phyloP scores from a whole-genome alignment of 2,113 vertebrate species.

The Nansenia antarctica region DNA sequence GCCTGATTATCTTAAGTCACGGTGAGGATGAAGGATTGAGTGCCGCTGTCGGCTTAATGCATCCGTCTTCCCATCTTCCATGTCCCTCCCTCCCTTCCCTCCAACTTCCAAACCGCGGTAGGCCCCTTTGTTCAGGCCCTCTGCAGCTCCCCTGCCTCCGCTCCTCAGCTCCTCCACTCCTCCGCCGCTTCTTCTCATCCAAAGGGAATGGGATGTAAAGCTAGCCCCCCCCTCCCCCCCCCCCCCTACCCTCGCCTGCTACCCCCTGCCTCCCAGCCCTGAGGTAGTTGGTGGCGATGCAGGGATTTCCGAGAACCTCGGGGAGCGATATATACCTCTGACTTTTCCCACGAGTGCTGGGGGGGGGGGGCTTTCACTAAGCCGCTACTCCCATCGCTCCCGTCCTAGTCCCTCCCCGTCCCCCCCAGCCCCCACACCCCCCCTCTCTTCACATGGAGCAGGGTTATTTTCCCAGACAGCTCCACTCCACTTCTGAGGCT shows the following conservation, averaged over 20 bases:
- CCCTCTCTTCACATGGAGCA: constrained; percentile 33
- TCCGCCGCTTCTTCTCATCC: constrained; percentile 2
- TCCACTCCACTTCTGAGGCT: constrained; percentile 45
- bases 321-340: constrained; percentile 32
- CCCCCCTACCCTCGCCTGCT: neutral
- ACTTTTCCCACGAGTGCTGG: constrained; percentile 27
- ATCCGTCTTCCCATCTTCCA: constrained; percentile 36
- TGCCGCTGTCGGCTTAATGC: constrained; percentile 61
- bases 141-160: neutral
- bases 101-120: constrained; percentile 26
- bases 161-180: neutral
- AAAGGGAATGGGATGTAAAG: constrained; percentile 44
- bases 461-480: constrained; percentile 49
- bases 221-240: neutral
- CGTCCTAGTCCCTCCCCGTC: neutral
- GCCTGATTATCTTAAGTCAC: constrained; percentile 66
- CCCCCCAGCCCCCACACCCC: neutral
- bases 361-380: neutral
- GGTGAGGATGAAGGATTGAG: constrained; percentile 63
- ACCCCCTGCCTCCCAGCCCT: constrained; percentile 14
- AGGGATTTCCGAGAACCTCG: constrained; percentile 46
- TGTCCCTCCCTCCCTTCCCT: neutral
- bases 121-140: constrained; percentile 5
- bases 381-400: neutral
- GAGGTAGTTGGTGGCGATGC: constrained; percentile 34